These are phyloP conservation scores for Thalassarche chlororhynchos DNA, from an alignment of 2,113 vertebrate species.

Conservation along the genomic window DNA sequence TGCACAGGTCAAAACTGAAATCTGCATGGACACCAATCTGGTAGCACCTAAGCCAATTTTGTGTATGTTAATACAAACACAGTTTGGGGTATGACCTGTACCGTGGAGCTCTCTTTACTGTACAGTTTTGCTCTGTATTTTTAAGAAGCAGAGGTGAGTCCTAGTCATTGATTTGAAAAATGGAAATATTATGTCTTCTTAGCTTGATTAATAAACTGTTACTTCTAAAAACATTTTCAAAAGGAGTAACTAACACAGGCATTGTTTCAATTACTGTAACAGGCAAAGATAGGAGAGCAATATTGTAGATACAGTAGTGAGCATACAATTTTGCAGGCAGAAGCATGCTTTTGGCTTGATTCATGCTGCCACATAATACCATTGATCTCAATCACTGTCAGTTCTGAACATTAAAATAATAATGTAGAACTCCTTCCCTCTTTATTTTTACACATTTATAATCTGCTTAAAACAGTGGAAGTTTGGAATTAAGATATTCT, in stretches of 20 bases:
- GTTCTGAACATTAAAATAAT: slow-evolving; percentile 30
- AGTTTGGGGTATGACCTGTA: not conserved
- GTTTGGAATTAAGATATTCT: not conserved
- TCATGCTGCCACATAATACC: slow-evolving; percentile 17
- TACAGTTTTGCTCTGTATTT: not conserved
- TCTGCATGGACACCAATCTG: not conserved
- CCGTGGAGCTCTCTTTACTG: not conserved
- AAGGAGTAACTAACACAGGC: not conserved
- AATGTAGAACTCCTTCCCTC: slow-evolving; percentile 3
- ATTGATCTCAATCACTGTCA: slow-evolving; percentile 59
- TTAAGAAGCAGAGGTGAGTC: not conserved
- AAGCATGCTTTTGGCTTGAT: slow-evolving; percentile 22
- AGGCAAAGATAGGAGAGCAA: not conserved
- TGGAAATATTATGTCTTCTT: slow-evolving; percentile 5
- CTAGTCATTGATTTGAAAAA: not conserved
- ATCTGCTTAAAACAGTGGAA: not conserved
- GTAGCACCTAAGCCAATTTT: not conserved
- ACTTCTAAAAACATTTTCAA: slow-evolving; percentile 24
- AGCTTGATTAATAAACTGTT: slow-evolving; percentile 5
- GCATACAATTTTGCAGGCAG: not conserved
- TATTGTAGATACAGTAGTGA: not conserved
- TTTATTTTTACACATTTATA: not conserved
- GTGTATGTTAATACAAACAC: not conserved
- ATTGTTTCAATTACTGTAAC: not conserved
- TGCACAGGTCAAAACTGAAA: not conserved